Percentiles rank a stretch among this genome's conserved stretches.
Evolutionary conservation across 2,797 vertebrate genomes (phyloP).

Genomic region (Erpetoichthys calabaricus): DNA sequence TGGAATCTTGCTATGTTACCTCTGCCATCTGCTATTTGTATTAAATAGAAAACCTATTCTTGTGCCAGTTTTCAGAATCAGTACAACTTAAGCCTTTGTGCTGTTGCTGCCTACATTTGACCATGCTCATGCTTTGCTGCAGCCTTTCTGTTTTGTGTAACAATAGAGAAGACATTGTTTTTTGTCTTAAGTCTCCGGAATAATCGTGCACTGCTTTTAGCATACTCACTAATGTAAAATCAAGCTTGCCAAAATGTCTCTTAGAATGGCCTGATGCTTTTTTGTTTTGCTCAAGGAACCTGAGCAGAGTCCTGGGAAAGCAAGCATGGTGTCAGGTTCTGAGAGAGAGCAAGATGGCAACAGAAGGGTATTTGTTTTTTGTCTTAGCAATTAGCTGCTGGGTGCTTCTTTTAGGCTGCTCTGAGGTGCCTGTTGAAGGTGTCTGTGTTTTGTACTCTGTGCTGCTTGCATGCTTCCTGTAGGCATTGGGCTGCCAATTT

Average conservation of each 20-base stretch:
- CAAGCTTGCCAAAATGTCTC: constrained; percentile 15
- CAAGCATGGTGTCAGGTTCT: constrained; percentile 31
- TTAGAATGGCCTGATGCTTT: constrained; percentile 29
- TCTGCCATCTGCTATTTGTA: no score
- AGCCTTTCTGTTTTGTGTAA: no score
- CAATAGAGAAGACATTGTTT: no score
- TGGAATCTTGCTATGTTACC: no score
- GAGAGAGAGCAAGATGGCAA: constrained; percentile 35
- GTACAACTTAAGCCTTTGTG: no score
- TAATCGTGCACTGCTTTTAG: constrained; percentile 18
- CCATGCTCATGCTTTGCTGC: no score
- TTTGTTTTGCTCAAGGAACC: constrained; percentile 43
- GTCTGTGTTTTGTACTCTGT: constrained; percentile 17
- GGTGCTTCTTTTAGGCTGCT: constrained; percentile 14
- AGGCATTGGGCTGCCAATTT: constrained; percentile 3
- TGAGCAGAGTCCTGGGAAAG: constrained; percentile 34
- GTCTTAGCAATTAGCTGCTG: constrained; percentile 21
- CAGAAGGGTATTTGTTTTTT: constrained; percentile 35
- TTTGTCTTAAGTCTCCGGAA: neutral
- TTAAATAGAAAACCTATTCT: no score
- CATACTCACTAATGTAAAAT: constrained; percentile 11
- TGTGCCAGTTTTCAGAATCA: no score
- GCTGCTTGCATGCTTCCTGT: constrained; percentile 10
- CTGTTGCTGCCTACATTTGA: no score
- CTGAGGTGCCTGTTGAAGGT: constrained; percentile 16